Evolutionary conservation across 2,797 vertebrate genomes (phyloP).

Genomic region (Halcyon chelicuti): DNA sequence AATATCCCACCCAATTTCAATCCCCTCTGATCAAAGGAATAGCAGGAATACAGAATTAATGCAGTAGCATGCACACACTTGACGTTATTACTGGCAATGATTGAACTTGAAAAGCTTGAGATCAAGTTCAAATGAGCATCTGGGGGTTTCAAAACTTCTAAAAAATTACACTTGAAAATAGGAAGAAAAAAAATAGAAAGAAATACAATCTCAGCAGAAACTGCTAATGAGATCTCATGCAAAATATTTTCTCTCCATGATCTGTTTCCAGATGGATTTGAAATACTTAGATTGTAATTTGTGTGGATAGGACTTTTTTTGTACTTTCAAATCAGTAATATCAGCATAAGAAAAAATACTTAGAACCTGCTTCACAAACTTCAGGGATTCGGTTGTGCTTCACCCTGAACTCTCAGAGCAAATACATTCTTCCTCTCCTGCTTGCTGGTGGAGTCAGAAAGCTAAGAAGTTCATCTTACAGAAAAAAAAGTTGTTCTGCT

Average conservation of each 20-base stretch:
- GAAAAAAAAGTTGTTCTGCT: slow-evolving; percentile 16
- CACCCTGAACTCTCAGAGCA: neutral
- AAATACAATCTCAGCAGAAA: slow-evolving; percentile 51
- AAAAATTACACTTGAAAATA: slow-evolving; percentile 58
- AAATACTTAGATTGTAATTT: slow-evolving; percentile 13
- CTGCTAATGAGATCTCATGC: slow-evolving; percentile 46
- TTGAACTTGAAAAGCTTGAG: slow-evolving; percentile 41
- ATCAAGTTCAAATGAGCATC: slow-evolving; percentile 57
- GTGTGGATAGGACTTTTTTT: neutral
- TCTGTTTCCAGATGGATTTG: slow-evolving; percentile 40
- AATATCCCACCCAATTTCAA: slow-evolving; percentile 16
- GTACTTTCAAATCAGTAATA: neutral
- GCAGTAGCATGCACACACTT: neutral
- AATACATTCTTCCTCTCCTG: neutral
- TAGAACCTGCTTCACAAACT: neutral
- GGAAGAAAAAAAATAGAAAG: neutral
- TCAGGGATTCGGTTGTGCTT: neutral
- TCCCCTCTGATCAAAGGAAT: neutral
- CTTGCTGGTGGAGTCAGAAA: neutral
- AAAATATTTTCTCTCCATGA: neutral
- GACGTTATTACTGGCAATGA: neutral
- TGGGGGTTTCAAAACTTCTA: slow-evolving; percentile 35
- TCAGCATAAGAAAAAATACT: neutral
- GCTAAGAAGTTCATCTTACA: neutral
- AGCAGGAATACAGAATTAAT: slow-evolving; percentile 34